Conservation (phyloP, 1,140 invertebrate species). For the Teleogryllus occipitalis region DNA sequence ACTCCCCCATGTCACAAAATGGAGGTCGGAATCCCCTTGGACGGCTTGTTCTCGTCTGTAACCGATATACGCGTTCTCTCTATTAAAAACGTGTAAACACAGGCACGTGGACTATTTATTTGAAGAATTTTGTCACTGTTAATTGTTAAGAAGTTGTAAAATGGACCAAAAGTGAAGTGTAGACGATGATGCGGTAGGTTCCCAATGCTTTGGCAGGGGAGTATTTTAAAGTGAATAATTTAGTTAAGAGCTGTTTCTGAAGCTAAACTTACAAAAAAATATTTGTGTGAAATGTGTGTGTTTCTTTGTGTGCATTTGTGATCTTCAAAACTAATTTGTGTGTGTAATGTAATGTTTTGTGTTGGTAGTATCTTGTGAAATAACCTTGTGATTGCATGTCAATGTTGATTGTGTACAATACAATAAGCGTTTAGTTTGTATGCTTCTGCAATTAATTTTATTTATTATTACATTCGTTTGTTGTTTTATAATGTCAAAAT, state of each 20-base stretch:
- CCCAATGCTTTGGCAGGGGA: not conserved
- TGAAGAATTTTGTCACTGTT: not conserved
- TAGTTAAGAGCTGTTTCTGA: not conserved
- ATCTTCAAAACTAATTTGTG: not conserved
- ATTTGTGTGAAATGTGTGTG: not conserved
- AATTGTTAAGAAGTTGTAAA: not conserved
- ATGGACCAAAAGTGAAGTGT: not conserved
- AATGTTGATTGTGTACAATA: not conserved
- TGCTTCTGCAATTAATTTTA: too few relatives aligned
- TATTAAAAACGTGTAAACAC: not conserved
- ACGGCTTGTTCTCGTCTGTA: conserved; percentile 10
- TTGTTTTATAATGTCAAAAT: too few relatives aligned
- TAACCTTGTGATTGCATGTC: not conserved
- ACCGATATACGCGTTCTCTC: not conserved
- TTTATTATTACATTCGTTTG: too few relatives aligned
- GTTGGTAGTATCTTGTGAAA: not conserved
- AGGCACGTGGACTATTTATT: not conserved
- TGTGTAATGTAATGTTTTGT: not conserved
- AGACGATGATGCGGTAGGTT: not conserved
- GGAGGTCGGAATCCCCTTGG: conserved; percentile 35
- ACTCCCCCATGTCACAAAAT: conserved; percentile 49
- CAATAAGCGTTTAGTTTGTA: too few relatives aligned
- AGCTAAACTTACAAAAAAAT: not conserved
- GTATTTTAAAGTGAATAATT: not conserved
- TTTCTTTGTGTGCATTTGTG: not conserved